Conservation (phyloP, 2,113 vertebrate species). For the Melanocharis versteri region DNA sequence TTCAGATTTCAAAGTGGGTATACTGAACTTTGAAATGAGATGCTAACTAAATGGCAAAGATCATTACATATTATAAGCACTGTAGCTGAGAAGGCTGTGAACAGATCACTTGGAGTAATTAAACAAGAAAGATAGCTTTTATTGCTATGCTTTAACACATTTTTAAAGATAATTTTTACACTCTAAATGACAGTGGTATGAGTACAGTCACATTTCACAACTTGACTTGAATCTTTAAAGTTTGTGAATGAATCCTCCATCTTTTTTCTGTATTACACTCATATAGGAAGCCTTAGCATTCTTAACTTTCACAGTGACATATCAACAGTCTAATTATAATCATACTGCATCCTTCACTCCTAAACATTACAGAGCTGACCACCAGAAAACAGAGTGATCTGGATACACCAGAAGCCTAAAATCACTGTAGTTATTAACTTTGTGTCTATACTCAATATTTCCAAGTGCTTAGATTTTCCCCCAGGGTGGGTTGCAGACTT, state of each 20-base stretch:
- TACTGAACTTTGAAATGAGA: slow-evolving; percentile 15
- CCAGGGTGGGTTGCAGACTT: not conserved
- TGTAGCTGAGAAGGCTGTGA: not conserved
- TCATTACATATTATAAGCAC: not conserved
- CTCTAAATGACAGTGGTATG: not conserved
- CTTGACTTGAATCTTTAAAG: not conserved
- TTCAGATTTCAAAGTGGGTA: not conserved
- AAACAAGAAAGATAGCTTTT: not conserved
- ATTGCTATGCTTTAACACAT: not conserved
- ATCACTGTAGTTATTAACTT: not conserved
- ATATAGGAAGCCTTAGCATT: not conserved
- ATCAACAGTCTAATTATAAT: not conserved
- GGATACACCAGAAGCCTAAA: not conserved
- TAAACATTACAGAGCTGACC: not conserved
- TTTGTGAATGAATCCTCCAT: not conserved
- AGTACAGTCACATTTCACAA: not conserved
- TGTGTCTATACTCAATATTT: not conserved
- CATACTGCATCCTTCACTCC: not conserved
- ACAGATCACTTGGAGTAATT: not conserved
- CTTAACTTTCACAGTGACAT: not conserved
- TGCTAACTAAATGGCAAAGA: not conserved
- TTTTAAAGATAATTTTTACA: not conserved
- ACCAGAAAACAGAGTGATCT: not conserved
- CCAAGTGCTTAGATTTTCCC: not conserved
- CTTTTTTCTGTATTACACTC: not conserved